A percentile compares a stretch with the other conserved stretches of the same genome.
phyloP scores from a whole-genome alignment of 2,113 vertebrate species.

The Telmatochromis sp. region DNA sequence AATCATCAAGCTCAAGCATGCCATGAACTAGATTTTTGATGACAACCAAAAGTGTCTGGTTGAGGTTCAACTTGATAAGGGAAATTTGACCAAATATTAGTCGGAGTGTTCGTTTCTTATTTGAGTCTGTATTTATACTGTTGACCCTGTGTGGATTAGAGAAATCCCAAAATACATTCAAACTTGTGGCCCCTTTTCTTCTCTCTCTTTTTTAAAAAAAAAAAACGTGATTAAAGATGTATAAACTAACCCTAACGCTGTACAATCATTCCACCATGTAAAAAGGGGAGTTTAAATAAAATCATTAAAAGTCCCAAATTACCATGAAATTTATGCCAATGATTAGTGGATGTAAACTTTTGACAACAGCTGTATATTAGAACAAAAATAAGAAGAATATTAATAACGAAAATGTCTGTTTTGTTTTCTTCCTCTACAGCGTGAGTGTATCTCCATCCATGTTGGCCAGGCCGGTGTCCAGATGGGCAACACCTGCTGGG shows the following conservation, averaged over 20 bases:
- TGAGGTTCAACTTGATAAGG: background rate
- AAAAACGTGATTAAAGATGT: background rate
- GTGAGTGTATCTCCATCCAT: slow-evolving; percentile 56
- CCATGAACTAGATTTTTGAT: background rate
- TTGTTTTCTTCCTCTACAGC: background rate
- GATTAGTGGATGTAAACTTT: background rate
- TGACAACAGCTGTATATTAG: background rate
- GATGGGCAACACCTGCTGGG: slow-evolving; percentile 64
- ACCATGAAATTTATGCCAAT: background rate
- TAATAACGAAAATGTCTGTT: background rate
- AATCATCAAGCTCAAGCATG: background rate
- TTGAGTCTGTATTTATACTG: background rate
- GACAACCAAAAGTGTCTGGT: background rate
- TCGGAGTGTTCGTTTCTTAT: background rate
- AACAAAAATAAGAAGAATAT: background rate
- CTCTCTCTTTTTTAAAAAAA: background rate
- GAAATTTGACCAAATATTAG: background rate
- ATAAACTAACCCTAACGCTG: background rate
- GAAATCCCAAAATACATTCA: background rate
- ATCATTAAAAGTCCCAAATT: background rate
- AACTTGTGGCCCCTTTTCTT: background rate
- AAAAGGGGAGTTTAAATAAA: background rate
- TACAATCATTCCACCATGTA: background rate
- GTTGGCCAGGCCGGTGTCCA: slow-evolving; percentile 57
- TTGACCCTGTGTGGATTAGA: background rate